Evolutionary conservation across 2,797 vertebrate species (phyloP), one percentile per base, ranked within the genome.

Genomic region (Leptodactylus fallax): DNA sequence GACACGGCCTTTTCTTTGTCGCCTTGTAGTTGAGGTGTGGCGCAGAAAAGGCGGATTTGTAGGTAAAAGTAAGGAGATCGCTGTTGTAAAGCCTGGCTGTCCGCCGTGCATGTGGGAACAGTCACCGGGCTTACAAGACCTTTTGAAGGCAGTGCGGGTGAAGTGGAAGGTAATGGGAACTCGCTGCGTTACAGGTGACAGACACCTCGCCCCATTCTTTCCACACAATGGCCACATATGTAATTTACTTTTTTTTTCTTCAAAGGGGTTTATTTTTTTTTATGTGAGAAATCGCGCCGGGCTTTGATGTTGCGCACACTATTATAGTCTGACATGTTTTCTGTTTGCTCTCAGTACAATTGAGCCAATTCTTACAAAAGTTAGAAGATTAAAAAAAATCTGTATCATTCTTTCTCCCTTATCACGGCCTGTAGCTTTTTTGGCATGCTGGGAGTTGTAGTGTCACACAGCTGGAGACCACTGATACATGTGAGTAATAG

Each of bases 31-130:
- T 71, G 90, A 87, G 91, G 89, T 90, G 92, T 90, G 91, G 89
- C 82, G 88, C 6, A 91, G 91, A 91, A 93, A 91, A 92, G 91
- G 90, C 19, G 88, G 90, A 91, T 93, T 93, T 93, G 90, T 81
- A 4, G 58, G 83, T 85, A 89, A 92, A 92, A 92, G 90, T 91
- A 88, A 88, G 49, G 11, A 63, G 74, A 79, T 53, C 71, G 45
- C 87, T 79, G 91, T 90, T 85, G 12, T 90, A 85, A 90, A 85
- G 86, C 90, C 81, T 71, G 65, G 85, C 82, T 90, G 82, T 51
- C 80, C 85, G 90, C 90, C 82, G 58, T 91, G 90, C 91, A 91
- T 93, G 91, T 90, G 91, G 79, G 85, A 90, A 87, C 91, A 91
- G 90, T 55, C 72, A 91, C 91, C 92, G 88, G 87, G 79, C 67